A percentile compares a stretch with the other conserved stretches of the same genome.
These are phyloP conservation scores for Mionectes olivaceus DNA, from an alignment of 2,797 vertebrate genomes.

Conservation along the genomic window DNA sequence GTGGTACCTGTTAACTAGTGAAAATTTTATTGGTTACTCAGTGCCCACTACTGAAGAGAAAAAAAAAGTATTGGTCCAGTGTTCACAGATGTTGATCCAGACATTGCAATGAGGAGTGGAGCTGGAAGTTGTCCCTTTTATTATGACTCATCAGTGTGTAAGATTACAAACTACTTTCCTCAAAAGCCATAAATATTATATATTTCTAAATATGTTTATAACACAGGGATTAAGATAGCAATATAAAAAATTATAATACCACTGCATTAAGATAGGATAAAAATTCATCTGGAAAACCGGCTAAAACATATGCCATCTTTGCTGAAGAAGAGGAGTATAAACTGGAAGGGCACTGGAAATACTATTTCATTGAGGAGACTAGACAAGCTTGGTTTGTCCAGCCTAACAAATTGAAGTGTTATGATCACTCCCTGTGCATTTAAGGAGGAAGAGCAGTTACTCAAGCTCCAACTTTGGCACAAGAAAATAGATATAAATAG, in stretches of 20 bases:
- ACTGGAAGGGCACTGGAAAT: background rate
- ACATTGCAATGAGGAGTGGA: background rate
- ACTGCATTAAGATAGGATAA: background rate
- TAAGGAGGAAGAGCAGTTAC: background rate
- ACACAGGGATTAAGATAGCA: background rate
- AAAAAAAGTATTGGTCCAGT: background rate
- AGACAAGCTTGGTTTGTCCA: background rate
- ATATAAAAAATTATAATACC: background rate
- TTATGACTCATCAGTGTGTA: background rate
- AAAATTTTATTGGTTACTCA: background rate
- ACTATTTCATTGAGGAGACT: background rate
- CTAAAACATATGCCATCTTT: background rate
- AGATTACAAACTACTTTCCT: background rate
- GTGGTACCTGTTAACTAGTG: background rate
- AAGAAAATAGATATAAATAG: background rate
- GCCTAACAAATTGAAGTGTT: background rate
- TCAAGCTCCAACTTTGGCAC: conserved; percentile 31
- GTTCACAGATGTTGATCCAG: background rate
- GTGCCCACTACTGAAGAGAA: background rate
- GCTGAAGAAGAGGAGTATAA: background rate
- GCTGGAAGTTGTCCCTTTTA: background rate
- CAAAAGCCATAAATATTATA: background rate
- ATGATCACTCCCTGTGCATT: background rate
- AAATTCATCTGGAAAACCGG: background rate
- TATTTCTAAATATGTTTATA: background rate